phyloP scores from a whole-genome alignment of 2,113 vertebrate genomes.

The Anarrhichthys ocellatus region DNA sequence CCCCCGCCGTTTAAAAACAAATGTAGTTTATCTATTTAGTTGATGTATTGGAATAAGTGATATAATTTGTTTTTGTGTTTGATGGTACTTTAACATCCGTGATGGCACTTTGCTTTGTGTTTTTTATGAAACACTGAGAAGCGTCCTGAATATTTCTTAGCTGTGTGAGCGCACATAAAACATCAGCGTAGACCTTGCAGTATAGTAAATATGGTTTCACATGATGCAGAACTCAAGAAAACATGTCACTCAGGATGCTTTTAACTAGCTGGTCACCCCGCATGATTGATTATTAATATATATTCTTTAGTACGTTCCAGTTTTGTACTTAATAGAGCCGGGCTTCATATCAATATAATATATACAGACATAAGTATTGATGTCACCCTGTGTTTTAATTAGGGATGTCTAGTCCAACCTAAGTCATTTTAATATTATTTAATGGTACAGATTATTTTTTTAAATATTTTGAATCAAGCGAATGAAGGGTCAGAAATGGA shows the following conservation, averaged over 20 bases:
- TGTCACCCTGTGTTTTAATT: background rate
- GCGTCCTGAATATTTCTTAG: constrained; percentile 18
- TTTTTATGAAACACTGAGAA: constrained; percentile 28
- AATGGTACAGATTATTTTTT: background rate
- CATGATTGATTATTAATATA: background rate
- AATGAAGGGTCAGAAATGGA: background rate
- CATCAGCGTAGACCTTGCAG: background rate
- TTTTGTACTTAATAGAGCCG: background rate
- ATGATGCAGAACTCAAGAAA: constrained; percentile 25
- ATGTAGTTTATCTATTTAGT: constrained; percentile 74
- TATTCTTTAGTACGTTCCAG: background rate
- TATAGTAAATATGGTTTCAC: constrained; percentile 36
- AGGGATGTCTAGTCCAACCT: background rate
- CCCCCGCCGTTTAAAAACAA: constrained; percentile 70
- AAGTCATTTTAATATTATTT: background rate
- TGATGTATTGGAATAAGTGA: constrained; percentile 66
- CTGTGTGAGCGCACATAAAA: constrained; percentile 13
- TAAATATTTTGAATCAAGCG: background rate
- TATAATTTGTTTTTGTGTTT: constrained; percentile 57
- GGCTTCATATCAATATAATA: background rate
- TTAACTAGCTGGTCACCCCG: background rate
- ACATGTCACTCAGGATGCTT: background rate
- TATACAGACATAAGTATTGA: background rate
- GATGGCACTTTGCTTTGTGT: constrained; percentile 38
- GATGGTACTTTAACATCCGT: constrained; percentile 49